These are phyloP conservation scores for Archips xylosteana DNA, from an alignment of 2,888 invertebrate species.

Conservation along the genomic window DNA sequence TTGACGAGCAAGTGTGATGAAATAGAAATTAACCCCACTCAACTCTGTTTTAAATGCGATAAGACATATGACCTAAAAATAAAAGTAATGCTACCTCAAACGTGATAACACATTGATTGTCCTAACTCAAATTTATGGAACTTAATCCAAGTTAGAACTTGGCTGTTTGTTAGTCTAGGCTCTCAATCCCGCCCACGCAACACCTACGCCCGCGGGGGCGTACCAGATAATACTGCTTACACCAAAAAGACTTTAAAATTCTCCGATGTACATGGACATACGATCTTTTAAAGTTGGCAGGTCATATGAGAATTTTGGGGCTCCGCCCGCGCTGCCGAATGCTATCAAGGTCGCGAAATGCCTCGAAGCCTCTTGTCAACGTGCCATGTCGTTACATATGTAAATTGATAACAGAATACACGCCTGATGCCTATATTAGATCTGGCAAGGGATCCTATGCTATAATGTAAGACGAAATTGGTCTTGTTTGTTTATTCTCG, in stretches of 20 bases:
- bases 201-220: constrained; percentile 54
- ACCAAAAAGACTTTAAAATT: constrained; percentile 8
- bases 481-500: constrained; percentile 1
- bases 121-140: constrained; percentile 34
- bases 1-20: too few species aligned
- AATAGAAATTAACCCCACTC: neutral
- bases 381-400: constrained; percentile 38
- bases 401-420: constrained; percentile 36
- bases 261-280: neutral
- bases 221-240: neutral
- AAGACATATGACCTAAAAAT: neutral
- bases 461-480: constrained; percentile 8
- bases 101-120: constrained; percentile 8
- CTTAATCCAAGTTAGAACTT: constrained; percentile 28
- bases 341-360: constrained; percentile 46
- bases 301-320: constrained; percentile 41
- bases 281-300: neutral
- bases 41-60: neutral
- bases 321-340: constrained; percentile 42
- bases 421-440: constrained; percentile 13
- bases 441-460: neutral
- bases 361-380: constrained; percentile 37
- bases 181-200: constrained; percentile 59
- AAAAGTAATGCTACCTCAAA: neutral
- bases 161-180: constrained; percentile 37